These are phyloP conservation scores for Gallinago stenura DNA, from an alignment of 2,797 vertebrate genomes.

Conservation along the genomic window DNA sequence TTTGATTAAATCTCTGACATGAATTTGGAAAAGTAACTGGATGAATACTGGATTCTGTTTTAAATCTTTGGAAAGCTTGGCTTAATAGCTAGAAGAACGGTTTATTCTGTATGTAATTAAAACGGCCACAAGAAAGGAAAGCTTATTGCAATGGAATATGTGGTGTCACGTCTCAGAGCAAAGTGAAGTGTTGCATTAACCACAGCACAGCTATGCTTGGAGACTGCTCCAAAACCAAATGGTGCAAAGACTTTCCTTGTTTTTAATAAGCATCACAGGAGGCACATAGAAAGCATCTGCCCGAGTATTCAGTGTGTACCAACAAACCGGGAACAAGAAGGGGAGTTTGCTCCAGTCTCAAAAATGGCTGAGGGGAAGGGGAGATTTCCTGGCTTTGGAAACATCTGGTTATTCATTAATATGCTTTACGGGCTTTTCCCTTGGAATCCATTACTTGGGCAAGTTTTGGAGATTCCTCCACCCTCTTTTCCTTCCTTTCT, in stretches of 20 bases:
- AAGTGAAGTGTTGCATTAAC: not conserved
- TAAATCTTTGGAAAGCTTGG: slow-evolving; percentile 7
- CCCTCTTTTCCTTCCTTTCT: not conserved
- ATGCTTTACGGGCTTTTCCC: not conserved
- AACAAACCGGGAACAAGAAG: not conserved
- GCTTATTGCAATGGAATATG: slow-evolving; percentile 24
- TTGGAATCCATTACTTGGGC: not conserved
- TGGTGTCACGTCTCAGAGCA: not conserved
- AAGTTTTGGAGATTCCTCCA: not conserved
- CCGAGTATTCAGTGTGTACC: not conserved
- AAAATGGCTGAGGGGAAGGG: not conserved
- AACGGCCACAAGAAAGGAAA: not conserved
- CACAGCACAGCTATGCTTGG: not conserved
- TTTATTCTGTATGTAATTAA: slow-evolving; percentile 26
- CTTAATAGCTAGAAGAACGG: not conserved
- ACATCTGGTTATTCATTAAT: slow-evolving; percentile 4
- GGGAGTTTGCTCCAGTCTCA: not conserved
- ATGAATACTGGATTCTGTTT: not conserved
- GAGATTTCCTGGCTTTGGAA: not conserved
- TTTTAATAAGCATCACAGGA: not conserved
- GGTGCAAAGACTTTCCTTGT: not conserved
- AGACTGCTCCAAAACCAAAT: not conserved
- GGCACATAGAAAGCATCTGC: not conserved
- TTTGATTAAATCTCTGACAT: not conserved
- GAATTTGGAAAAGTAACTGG: slow-evolving; percentile 12